Evolutionary conservation across 2,113 vertebrate species (phyloP), one percentile per base, ranked within the genome.

Genomic region (Camelus dromedarius): DNA sequence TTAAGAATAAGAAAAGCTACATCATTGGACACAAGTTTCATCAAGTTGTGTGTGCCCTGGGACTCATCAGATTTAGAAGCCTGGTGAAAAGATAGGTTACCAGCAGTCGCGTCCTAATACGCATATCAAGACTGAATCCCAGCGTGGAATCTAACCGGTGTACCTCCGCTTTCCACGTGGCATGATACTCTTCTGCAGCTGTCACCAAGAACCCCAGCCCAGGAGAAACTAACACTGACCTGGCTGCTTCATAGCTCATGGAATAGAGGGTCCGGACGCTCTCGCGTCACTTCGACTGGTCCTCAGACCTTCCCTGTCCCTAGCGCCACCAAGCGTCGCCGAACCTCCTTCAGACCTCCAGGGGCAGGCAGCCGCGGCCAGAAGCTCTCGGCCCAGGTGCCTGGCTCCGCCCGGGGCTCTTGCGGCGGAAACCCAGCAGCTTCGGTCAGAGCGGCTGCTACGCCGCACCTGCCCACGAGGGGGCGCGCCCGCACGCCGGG

Each of bases 391-490:
- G 73, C 28, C 0, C 5, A 60, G 38, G 58, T 5, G 38, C 62
- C 38, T 0, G 81, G 52, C 75, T 76, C 73, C 0, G 20, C 72
- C 5, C 1, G 38, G 48, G 2, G 48, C 76, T n/a, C 80, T 6
- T 1, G 16, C 28, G 3, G n/a, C 76, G 3, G 1, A 7, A 89
- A 42, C 76, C 12, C 56, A 0, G 69, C 12, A 1, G 52, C 69
- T 19, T 18, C 32, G 0, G 26, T 48, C 20, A 6, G 50, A 14
- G 70, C 56, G 70, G 14, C 96, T 80, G 95, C 96, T 20, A 32
- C 81, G 93, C 96, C 87, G 93, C 96, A 99, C 98, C 98, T 98
- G 98, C 66, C 97, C 98, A 28, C 96, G 3, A 97, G 98, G 54
- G 86, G 97, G 98, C 97, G 97, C 95, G 48, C 20, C 35, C 4